These are phyloP conservation scores for Drosophila sproati DNA, from an alignment of 1,140 invertebrate genomes.

Conservation along the genomic window DNA sequence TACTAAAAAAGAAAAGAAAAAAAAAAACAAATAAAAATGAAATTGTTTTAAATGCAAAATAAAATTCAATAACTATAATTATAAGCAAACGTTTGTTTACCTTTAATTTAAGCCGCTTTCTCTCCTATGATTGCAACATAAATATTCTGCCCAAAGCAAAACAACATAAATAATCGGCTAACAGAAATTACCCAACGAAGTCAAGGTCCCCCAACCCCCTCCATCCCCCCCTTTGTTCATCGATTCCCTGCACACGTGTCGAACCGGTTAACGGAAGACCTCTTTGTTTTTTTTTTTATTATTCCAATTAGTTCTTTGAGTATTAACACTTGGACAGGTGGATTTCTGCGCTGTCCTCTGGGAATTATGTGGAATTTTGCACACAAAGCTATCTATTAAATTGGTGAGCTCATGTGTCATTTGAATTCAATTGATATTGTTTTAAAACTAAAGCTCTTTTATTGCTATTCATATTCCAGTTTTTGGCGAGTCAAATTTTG, in stretches of 20 bases:
- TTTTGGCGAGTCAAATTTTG: no score
- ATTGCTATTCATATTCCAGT: not conserved
- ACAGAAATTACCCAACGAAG: conserved; percentile 7
- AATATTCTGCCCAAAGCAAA: not conserved
- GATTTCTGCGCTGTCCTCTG: no score
- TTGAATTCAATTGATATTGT: no score
- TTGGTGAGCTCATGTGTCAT: no score
- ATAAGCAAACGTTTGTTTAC: conserved; percentile 11
- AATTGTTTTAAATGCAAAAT: conserved; percentile 62
- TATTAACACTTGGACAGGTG: not conserved
- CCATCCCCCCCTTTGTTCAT: conserved; percentile 12
- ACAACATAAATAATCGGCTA: conserved; percentile 15
- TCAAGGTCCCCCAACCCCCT: conserved; percentile 10
- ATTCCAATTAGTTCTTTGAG: conserved; percentile 2
- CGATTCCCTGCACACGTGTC: conserved; percentile 35
- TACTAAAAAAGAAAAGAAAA: conserved; percentile 37
- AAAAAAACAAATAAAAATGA: conserved; percentile 27
- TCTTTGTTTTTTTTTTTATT: not conserved
- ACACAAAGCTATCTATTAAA: no score
- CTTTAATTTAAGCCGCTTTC: conserved; percentile 23
- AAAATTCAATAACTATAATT: conserved; percentile 45
- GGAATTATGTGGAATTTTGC: conserved; percentile 12
- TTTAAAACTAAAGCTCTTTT: not conserved
- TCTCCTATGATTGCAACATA: conserved; percentile 5
- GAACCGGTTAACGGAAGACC: not conserved